Evolutionary conservation across 2,888 invertebrate genomes (phyloP).

Genomic region (Azorinus chamasolen): DNA sequence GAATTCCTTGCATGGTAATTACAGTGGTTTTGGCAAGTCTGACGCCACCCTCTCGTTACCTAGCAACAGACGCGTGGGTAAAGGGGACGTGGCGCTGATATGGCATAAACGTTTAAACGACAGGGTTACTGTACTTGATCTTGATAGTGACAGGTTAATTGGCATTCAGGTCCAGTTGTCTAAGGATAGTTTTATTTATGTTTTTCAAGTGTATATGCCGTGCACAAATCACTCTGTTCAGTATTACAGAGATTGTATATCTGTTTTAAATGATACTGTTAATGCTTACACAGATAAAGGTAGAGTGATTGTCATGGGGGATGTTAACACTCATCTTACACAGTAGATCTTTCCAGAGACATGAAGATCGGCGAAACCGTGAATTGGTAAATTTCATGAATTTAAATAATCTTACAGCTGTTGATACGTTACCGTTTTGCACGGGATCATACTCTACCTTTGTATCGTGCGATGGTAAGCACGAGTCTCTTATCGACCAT

Average conservation of each 20-base stretch:
- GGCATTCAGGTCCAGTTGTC: not conserved
- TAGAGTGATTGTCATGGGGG: slow-evolving; percentile 4
- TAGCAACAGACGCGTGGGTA: slow-evolving; percentile 1
- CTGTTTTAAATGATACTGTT: not conserved
- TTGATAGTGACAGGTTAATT: not conserved
- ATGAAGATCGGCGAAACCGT: not conserved
- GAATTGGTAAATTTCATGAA: not conserved
- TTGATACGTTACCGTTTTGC: slow-evolving; percentile 7
- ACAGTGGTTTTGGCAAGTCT: not conserved
- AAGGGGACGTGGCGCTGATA: slow-evolving; percentile 8
- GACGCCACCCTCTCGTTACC: not conserved
- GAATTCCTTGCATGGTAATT: slow-evolving; percentile 4
- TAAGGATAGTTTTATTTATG: not conserved
- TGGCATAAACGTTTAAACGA: slow-evolving; percentile 6
- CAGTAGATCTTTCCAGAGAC: not conserved
- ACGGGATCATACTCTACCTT: not conserved
- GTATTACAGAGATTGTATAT: not conserved
- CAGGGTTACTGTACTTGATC: not conserved
- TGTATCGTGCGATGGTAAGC: not conserved
- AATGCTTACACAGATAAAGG: not conserved
- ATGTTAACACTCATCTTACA: slow-evolving; percentile 17
- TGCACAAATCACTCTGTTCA: not conserved
- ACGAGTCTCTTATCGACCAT: slow-evolving; percentile 14
- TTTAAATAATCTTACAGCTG: not conserved
- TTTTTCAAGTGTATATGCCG: slow-evolving; percentile 3